Base-by-base conservation (phyloP, 2,888 invertebrate genomes). In the Scaptomyza cyrtandrae region DNA sequence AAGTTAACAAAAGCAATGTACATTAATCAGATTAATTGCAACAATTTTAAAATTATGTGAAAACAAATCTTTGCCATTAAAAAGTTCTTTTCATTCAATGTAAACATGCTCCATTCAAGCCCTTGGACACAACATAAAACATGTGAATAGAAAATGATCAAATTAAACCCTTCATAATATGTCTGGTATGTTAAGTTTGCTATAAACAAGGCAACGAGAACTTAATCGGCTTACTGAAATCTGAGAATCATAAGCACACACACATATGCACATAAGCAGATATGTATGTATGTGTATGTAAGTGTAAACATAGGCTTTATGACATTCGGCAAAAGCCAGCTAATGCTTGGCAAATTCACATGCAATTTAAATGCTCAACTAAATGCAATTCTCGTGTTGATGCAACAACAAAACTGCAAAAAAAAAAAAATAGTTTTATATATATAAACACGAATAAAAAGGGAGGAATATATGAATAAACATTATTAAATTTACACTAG, bases 401-500 rank as follows among this genome's bases (percentile, higher is more conserved):
- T 54, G 13, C 29, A 46, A 55, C 24, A 31, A 50, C 49, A 29
- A 13, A 13, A 24, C 0, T 2, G 24, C 6, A 35, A 24, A 58
- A 37, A 52, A 59, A 45, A 48, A 31, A 10, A 9, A 61, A 45
- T n/a, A n/a, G n/a, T n/a, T 44, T 19, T 16, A 24, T n/a, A 37
- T 39, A 16, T 33, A 27, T n/a, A 27, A 27, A 44, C 16, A 41
- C 46, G 57, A 41, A n/a, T n/a, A 49, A 43, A 48, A 5, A 5
- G 7, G 7, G 7, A 13, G 7, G 5, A 50, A 35, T 24, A 35
- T 24, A 35, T 50, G 19, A n/a, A 35, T 37, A 64, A 56, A 43
- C 45, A 41, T 52, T 59, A 78, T 75, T 70, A 60, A 60, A 78
- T 66, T 66, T 61, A 50, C 65, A 61, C 57, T 50, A 29, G n/a